Base-by-base conservation (phyloP, 2,797 vertebrate species). In the Silurus lanzhouensis region DNA sequence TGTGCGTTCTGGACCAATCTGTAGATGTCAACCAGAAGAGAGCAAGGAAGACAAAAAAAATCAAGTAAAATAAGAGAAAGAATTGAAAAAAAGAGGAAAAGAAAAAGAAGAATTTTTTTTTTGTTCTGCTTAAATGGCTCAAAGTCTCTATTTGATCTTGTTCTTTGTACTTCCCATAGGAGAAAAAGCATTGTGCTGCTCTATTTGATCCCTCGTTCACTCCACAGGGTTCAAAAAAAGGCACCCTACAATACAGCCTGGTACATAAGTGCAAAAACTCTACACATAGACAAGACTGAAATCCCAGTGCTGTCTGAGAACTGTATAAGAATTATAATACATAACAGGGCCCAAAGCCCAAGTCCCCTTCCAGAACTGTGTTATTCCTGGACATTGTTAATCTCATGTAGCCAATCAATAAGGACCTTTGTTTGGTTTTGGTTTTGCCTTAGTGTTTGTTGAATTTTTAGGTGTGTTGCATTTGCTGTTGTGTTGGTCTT, bases 131-230 rank as follows among this genome's bases (percentile, higher is more conserved):
- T 27, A 6, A 68, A 64, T 68, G 44, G 25, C 58, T 72, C 46
- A 19, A 52, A 85, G 57, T 63, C n/a, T 71, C 70, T 75, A 19
- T 81, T 72, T 81, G 68, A 72, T 81, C 84, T n/a, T 52, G 68
- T 72, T 63, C 58, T 61, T 66, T 57, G 44, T 84, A 78, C 31
- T 79, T 78, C 83, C 64, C 25, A 52, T 31, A 64, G 82, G 76
- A 60, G 17, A 60, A 25, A 84, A 84, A 70, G 52, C 81, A 70
- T 82, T 71, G 67, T 71, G 17, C 66, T 82, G 27, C 66, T 71
- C 31, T 82, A 52, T 82, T 71, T 82, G 74, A 66, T 84, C 76
- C 52, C n/a, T 70, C 2, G 38, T 68, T 71, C 66, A 63, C 67
- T 80, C 83, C 22, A 61, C 67, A 61, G 58, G 78, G 70, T 61